A percentile compares a stretch with the other conserved stretches of the same genome.
Conservation (phyloP, 2,113 vertebrate species). For the Natator depressus region DNA sequence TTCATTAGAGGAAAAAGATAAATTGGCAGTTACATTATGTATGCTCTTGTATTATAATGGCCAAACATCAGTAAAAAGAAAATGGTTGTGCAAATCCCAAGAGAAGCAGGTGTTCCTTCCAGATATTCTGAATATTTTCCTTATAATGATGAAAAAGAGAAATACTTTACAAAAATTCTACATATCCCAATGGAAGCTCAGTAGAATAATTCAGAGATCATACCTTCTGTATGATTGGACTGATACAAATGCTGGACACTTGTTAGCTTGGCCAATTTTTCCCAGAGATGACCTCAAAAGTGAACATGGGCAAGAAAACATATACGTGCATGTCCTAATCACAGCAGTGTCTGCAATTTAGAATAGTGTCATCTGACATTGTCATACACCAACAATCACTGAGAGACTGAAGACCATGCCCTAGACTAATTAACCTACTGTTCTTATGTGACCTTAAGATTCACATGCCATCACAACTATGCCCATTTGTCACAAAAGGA, state of each 20-base stretch:
- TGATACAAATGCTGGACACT: not conserved
- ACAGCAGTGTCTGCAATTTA: constrained; percentile 46
- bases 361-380: not conserved
- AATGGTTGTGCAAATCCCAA: not conserved
- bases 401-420: not conserved
- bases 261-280: constrained; percentile 37
- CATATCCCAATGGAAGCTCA: not conserved
- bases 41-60: not conserved
- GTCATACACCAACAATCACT: not conserved
- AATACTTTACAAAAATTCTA: constrained; percentile 10
- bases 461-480: not conserved
- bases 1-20: constrained; percentile 31
- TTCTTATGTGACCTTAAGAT: constrained; percentile 18
- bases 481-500: constrained; percentile 1
- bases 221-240: not conserved
- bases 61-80: constrained; percentile 18
- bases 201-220: not conserved
- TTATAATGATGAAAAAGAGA: constrained; percentile 6
- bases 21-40: constrained; percentile 6
- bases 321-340: constrained; percentile 18
- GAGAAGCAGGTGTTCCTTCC: not conserved
- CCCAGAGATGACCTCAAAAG: constrained; percentile 39
- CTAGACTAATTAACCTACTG: constrained; percentile 6
- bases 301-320: constrained; percentile 17
- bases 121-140: not conserved